Evolutionary conservation across 2,113 vertebrate species (phyloP).

Genomic region (Albula glossodonta): DNA sequence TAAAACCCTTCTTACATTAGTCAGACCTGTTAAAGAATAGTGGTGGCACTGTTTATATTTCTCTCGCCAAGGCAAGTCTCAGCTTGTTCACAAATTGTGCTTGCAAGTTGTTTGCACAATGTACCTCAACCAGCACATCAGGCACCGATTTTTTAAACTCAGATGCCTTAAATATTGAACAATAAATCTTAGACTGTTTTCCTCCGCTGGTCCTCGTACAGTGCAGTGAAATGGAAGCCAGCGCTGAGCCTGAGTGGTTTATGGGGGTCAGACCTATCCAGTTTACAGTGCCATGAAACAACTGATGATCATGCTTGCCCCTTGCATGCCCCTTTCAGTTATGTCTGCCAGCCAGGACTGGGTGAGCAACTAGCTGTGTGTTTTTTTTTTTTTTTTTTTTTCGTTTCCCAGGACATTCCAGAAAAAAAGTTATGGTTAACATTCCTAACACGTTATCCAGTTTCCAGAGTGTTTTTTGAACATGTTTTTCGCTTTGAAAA

Average conservation of each 20-base stretch:
- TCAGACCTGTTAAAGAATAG: background rate
- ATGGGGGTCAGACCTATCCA: background rate
- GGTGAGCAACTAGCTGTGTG: no score
- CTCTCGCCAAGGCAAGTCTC: constrained; percentile 16
- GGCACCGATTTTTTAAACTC: background rate
- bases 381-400: no score
- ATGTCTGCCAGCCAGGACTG: no score
- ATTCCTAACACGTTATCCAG: no score
- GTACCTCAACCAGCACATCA: constrained; percentile 13
- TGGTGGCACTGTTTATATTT: background rate
- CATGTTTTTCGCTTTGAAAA: no score
- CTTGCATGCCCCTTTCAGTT: no score
- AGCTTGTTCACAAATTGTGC: constrained; percentile 11
- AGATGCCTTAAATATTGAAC: background rate
- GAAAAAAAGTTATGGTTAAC: no score
- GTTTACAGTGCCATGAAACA: background rate
- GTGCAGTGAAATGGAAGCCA: background rate
- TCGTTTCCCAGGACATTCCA: no score
- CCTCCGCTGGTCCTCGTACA: background rate
- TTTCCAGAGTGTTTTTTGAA: no score
- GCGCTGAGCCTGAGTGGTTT: background rate
- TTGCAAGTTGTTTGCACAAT: background rate
- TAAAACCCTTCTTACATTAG: background rate
- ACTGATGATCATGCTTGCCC: background rate
- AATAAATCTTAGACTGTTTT: background rate